Percentiles rank a stretch among this genome's conserved stretches.
These are phyloP conservation scores for Percopsis transmontana DNA, from an alignment of 2,113 vertebrate species.

Conservation along the genomic window DNA sequence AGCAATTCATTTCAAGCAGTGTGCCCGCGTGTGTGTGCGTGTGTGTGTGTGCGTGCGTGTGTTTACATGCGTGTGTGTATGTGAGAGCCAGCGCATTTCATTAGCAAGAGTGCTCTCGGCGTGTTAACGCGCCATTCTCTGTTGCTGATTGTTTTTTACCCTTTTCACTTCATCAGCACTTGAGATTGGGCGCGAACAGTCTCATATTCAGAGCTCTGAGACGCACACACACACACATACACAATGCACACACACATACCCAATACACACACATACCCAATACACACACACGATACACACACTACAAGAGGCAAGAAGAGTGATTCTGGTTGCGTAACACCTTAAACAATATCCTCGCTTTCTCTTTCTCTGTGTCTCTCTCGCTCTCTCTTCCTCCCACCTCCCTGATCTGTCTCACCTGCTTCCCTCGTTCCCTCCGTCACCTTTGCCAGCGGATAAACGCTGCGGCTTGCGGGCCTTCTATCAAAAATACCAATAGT, in stretches of 20 bases:
- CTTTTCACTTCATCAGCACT: slow-evolving; percentile 53
- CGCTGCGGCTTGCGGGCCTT: slow-evolving; percentile 41
- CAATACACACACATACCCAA: background rate
- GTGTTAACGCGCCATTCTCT: slow-evolving; percentile 54
- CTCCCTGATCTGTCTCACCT: background rate
- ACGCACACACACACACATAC: background rate
- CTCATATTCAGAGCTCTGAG: slow-evolving; percentile 20
- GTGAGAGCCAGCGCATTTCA: slow-evolving; percentile 45
- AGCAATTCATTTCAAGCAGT: background rate
- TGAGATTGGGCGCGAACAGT: slow-evolving; percentile 63
- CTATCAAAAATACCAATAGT: slow-evolving; percentile 34
- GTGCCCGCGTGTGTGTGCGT: background rate
- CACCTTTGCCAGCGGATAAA: slow-evolving; percentile 62
- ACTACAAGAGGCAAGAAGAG: slow-evolving; percentile 32
- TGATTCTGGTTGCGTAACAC: slow-evolving; percentile 52
- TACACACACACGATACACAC: background rate
- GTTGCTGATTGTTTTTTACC: slow-evolving; percentile 30
- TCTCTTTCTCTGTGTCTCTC: background rate
- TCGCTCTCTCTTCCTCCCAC: background rate
- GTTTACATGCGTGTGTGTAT: slow-evolving; percentile 14
- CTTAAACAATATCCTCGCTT: slow-evolving; percentile 21
- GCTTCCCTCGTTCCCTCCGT: slow-evolving; percentile 25
- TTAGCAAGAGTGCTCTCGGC: slow-evolving; percentile 52
- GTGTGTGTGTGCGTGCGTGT: slow-evolving; percentile 14
- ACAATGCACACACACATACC: background rate